Percentiles rank a stretch among this genome's conserved stretches.
Evolutionary conservation across 2,888 invertebrate genomes (phyloP).

Genomic region (Idaea biselata): DNA sequence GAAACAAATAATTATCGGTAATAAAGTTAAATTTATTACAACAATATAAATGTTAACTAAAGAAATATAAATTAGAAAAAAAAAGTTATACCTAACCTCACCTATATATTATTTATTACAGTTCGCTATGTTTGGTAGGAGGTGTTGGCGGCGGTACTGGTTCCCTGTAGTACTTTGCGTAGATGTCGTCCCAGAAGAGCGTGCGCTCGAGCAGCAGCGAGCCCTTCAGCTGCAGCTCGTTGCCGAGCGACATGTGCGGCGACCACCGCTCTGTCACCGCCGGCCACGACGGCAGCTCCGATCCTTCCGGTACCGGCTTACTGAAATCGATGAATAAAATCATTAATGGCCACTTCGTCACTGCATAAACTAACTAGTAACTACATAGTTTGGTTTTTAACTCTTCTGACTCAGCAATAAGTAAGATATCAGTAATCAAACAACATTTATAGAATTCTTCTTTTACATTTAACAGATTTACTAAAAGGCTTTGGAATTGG

Average conservation of each 20-base stretch:
- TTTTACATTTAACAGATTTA: too few relatives aligned
- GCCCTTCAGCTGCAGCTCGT: slow-evolving; percentile 31
- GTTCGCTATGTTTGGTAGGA: slow-evolving; percentile 17
- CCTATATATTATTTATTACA: slow-evolving; percentile 17
- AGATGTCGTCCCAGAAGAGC: slow-evolving; percentile 46
- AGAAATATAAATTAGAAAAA: too few relatives aligned
- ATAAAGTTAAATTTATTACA: too few relatives aligned
- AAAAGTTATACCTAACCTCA: not conserved
- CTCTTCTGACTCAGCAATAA: too few relatives aligned
- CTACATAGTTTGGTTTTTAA: not conserved
- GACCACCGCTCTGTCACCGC: slow-evolving; percentile 28
- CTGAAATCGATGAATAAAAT: slow-evolving; percentile 26
- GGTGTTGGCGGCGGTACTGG: slow-evolving; percentile 36
- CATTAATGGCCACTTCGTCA: not conserved
- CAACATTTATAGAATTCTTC: too few relatives aligned
- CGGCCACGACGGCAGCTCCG: slow-evolving; percentile 42
- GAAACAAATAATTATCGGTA: too few relatives aligned
- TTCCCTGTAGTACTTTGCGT: slow-evolving; percentile 38
- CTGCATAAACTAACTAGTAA: not conserved
- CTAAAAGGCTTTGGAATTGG: too few relatives aligned
- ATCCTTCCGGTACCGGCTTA: slow-evolving; percentile 37
- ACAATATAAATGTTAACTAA: too few relatives aligned
- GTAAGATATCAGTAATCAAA: too few relatives aligned
- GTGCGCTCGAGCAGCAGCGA: slow-evolving; percentile 30
- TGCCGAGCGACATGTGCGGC: slow-evolving; percentile 45